phyloP scores from a whole-genome alignment of 2,113 vertebrate species.

The Seriola rivoliana region DNA sequence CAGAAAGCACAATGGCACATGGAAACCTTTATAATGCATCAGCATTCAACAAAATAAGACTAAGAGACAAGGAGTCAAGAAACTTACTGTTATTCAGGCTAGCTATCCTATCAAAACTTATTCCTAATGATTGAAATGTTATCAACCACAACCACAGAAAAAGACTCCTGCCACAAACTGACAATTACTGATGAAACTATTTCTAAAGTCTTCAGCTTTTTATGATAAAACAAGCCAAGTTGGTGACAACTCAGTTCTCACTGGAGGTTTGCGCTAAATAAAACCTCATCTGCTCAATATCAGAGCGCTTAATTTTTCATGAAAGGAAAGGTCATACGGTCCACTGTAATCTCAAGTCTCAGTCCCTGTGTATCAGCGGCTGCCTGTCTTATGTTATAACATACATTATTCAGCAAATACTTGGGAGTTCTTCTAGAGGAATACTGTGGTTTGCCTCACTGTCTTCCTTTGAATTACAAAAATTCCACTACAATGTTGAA shows the following conservation, averaged over 20 bases:
- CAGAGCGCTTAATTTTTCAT: conserved; percentile 83
- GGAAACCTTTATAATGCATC: conserved; percentile 51
- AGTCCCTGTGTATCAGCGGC: conserved; percentile 76
- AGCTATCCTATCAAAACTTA: not conserved
- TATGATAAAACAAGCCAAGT: conserved; percentile 9
- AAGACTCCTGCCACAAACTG: not conserved
- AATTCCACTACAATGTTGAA: conserved; percentile 69
- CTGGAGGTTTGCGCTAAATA: conserved; percentile 68
- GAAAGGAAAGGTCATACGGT: conserved; percentile 81
- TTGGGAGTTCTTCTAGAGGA: conserved; percentile 67
- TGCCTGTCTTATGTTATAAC: conserved; percentile 71
- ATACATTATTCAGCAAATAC: conserved; percentile 84
- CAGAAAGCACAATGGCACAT: conserved; percentile 58
- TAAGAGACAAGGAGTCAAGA: conserved; percentile 26
- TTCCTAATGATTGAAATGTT: conserved; percentile 7
- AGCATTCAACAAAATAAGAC: conserved; percentile 35
- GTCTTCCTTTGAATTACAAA: conserved; percentile 77
- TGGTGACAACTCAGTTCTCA: conserved; percentile 19
- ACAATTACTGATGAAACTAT: conserved; percentile 5
- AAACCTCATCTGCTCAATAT: conserved; percentile 82
- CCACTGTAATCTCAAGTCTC: conserved; percentile 81
- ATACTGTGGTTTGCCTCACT: conserved; percentile 58
- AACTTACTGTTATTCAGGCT: conserved; percentile 9
- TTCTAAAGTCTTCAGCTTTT: conserved; percentile 18
- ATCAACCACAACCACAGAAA: not conserved